Evolutionary conservation across 2,113 vertebrate genomes (phyloP).

Genomic region (Nerophis lumbriciformis): DNA sequence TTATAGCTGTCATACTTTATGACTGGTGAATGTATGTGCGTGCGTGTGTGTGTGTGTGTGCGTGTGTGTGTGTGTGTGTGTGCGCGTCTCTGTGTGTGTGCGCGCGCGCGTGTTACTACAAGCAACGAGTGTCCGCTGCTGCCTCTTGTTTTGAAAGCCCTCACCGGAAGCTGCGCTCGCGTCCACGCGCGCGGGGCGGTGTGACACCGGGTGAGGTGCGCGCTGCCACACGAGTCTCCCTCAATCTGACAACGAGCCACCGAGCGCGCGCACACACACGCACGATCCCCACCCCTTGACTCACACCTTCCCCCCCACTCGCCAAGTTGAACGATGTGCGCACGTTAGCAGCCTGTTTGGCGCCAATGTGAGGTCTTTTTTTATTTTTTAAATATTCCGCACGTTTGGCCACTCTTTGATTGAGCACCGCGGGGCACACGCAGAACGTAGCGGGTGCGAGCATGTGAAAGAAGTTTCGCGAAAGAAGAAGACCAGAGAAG

Average conservation of each 20-base stretch:
- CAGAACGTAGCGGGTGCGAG: conserved; percentile 38
- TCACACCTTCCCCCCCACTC: neutral
- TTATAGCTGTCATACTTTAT: too few relatives aligned
- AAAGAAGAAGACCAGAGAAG: conserved; percentile 12
- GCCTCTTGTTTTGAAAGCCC: conserved; percentile 37
- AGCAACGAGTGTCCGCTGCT: too few relatives aligned
- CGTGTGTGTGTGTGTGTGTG: too few relatives aligned
- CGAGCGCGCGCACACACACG: conserved; percentile 33
- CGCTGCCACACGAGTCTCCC: conserved; percentile 43
- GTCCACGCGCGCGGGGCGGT: neutral
- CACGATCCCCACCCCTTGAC: neutral
- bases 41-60: too few relatives aligned
- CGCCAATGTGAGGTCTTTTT: conserved; percentile 50
- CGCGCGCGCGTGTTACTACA: too few relatives aligned
- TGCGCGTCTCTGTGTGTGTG: too few relatives aligned
- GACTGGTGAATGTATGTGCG: too few relatives aligned
- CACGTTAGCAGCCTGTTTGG: conserved; percentile 10
- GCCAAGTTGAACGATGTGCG: neutral
- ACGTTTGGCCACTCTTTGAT: neutral
- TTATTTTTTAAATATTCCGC: neutral
- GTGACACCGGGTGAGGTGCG: conserved; percentile 35
- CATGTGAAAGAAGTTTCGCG: conserved; percentile 33
- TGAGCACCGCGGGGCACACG: conserved; percentile 15
- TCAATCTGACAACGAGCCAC: conserved; percentile 46
- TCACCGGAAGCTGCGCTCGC: conserved; percentile 7